Evolutionary conservation across 1,140 invertebrate species (phyloP), one percentile per base, ranked within the genome.

Genomic region (Pseudomyrmex pallidus): DNA sequence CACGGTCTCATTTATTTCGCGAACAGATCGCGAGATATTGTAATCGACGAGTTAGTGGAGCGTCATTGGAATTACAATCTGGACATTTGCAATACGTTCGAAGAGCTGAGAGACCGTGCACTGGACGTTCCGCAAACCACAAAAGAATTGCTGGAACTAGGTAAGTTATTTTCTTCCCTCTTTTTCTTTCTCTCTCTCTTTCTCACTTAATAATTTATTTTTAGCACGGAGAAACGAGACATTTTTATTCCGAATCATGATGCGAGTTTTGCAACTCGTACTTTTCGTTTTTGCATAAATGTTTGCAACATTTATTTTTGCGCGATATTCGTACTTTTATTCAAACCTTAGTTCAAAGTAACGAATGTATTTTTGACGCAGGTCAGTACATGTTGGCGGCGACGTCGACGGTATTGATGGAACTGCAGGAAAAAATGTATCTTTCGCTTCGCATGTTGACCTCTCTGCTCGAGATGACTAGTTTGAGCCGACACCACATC

Each of bases 131-230:
- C 97, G 1, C 93, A 94, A 84, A 96, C 96, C 44, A 97, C 97
- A 0, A 96, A 96, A 86, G 96, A 97, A 90, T 94, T 98, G 46
- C 93, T 97, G n/a, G 96, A 96, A 61, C 86, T 92, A 64, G 92
- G 93, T 93, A 84, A 86, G 72, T 56, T 52, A 66, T 54, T 63
- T 59, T 1, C 74, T 78, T 74, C 13, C 13, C 0, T 48, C 13
- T 56, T 0, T 17, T 2, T 48, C 13, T 54, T 0, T n/a, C n/a
- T 35, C 13, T 3, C 46, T 80, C 85, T 15, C 74, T 93, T 7
- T 68, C 93, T 35, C 35, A 35, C 35, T 35, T 35, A 35, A 7
- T 35, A 35, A 35, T 35, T 35, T 35, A 35, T 35, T 35, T 35
- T 35, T 35, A 35, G 35, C 35, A 7, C 35, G 35, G 5, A 35